These are phyloP conservation scores for Distichodus sexfasciatus DNA, from an alignment of 2,797 vertebrate species.

Conservation along the genomic window DNA sequence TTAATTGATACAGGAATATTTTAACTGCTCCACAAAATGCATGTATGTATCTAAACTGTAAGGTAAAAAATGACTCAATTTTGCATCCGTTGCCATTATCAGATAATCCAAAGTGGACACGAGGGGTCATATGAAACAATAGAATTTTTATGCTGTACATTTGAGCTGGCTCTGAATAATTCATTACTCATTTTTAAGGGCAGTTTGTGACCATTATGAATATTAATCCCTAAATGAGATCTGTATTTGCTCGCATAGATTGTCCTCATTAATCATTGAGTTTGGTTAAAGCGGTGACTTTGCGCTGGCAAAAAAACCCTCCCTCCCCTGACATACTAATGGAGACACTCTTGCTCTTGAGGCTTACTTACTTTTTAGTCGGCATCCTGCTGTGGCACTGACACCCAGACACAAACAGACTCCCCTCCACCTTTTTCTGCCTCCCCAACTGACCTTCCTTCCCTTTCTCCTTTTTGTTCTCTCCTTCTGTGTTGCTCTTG, in stretches of 20 bases:
- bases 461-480: slow-evolving; percentile 25
- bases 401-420: slow-evolving; percentile 67
- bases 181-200: slow-evolving; percentile 63
- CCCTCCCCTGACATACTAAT: slow-evolving; percentile 61
- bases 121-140: neutral
- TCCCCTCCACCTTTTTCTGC: slow-evolving; percentile 54
- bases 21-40: too few relatives aligned
- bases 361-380: slow-evolving; percentile 60
- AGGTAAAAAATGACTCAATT: neutral
- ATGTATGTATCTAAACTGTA: too few relatives aligned
- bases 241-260: slow-evolving; percentile 66
- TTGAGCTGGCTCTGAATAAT: slow-evolving; percentile 62
- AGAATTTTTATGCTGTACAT: neutral
- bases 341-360: slow-evolving; percentile 61
- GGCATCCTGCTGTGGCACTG: slow-evolving; percentile 55
- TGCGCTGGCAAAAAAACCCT: slow-evolving; percentile 42
- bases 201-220: slow-evolving; percentile 64
- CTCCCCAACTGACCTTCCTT: slow-evolving; percentile 66
- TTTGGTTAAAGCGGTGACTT: slow-evolving; percentile 41
- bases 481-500: slow-evolving; percentile 12
- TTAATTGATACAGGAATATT: too few relatives aligned
- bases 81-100: neutral
- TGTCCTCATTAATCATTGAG: slow-evolving; percentile 67
- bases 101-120: neutral
- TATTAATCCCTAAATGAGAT: slow-evolving; percentile 60